Base-by-base conservation (phyloP, 2,888 invertebrate genomes). In the Bhutanitis thaidina region DNA sequence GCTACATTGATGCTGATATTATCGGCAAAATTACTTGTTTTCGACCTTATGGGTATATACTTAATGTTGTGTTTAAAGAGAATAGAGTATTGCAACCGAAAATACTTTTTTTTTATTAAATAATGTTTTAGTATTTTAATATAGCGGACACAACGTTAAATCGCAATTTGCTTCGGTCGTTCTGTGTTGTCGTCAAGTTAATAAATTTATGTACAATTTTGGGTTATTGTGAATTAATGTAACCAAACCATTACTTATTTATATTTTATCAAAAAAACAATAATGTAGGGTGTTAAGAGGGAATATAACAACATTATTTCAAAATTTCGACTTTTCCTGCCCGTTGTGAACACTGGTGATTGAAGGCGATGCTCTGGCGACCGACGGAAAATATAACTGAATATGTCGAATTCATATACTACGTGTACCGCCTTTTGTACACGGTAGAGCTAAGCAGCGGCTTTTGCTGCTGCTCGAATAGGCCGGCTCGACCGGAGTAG, bases 131-230 rank as follows among this genome's bases (percentile, higher is more conserved):
- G 72, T 71, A 70, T 80, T 78, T 79, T 81, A 80, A 82, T 85
- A 80, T 77, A 62, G 72, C 73, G 70, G 71, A 76, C 71, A 72
- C 66, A 73, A 71, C 74, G 76, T 77, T 68, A 62, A 66, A 68
- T 77, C 54, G 77, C 75, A 74, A 77, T 79, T 80, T 78, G 77
- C 64, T 64, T 13, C 4, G 43, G 52, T 64, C 62, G 66, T 67
- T 60, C 53, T 53, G 59, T 61, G 61, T 64, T 67, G 72, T 72
- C 71, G 70, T 69, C 64, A 54, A 59, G 53, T 65, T 83, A 81
- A 82, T 83, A 72, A 81, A 85, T 86, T 83, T 85, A 84, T 77
- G 71, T 61, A 56, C 67, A 66, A 63, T 68, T 70, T 77, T 62
- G 62, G 44, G 47, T 51, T 60, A 58, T 52, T 57, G 55, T 59